Evolutionary conservation across 2,113 vertebrate genomes (phyloP).

Genomic region (Verasper variegatus): DNA sequence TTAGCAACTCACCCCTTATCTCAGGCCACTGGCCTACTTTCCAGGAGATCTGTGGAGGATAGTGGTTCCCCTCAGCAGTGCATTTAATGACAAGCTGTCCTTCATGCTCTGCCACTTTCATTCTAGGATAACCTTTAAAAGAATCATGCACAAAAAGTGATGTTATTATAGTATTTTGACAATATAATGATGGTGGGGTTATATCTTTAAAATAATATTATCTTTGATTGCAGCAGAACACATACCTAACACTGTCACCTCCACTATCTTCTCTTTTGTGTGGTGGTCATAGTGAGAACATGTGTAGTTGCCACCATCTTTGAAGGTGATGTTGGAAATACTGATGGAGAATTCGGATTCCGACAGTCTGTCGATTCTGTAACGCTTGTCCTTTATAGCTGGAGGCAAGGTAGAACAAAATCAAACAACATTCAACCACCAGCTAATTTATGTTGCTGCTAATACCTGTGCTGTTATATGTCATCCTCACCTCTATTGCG

Average conservation of each 20-base stretch:
- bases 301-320: slow-evolving; percentile 78
- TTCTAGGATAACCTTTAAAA: slow-evolving; percentile 63
- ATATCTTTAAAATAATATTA: neutral
- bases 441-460: neutral
- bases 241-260: slow-evolving; percentile 77
- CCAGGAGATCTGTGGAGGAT: slow-evolving; percentile 75
- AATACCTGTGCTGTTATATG: neutral
- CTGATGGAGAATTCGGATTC: slow-evolving; percentile 61
- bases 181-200: neutral
- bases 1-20: slow-evolving; percentile 68
- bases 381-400: slow-evolving; percentile 72
- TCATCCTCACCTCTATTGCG: slow-evolving; percentile 50
- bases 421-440: neutral
- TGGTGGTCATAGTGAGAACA: slow-evolving; percentile 64
- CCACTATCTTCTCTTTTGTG: slow-evolving; percentile 41
- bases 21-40: slow-evolving; percentile 63
- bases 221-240: neutral
- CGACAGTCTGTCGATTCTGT: slow-evolving; percentile 59
- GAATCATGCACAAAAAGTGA: slow-evolving; percentile 5
- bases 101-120: slow-evolving; percentile 41
- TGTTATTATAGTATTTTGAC: neutral
- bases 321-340: slow-evolving; percentile 70
- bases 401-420: slow-evolving; percentile 19
- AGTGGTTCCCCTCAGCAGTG: slow-evolving; percentile 61
- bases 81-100: slow-evolving; percentile 68